Evolutionary conservation across 2,888 invertebrate genomes (phyloP), one percentile per base, ranked within the genome.

Genomic region (Meghimatium bilineatum): DNA sequence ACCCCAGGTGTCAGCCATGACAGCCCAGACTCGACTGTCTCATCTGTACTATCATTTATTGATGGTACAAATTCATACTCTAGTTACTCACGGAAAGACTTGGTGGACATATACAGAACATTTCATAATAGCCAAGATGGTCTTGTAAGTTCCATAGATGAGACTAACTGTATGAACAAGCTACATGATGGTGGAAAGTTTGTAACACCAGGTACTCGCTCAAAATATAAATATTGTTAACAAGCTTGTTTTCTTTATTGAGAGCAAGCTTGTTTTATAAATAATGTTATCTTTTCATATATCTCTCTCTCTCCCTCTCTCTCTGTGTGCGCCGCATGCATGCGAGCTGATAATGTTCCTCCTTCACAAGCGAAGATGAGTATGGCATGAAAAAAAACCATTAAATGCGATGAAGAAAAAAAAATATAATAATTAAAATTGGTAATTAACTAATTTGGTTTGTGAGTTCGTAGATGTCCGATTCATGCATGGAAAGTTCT

Each of bases 31-130:
- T 90, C 90, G 63, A 88, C 88, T 32, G 82, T 89, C 84, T 91
- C 91, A 12, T 90, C 90, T 12, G 90, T 90, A 29, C 87, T 89
- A 14, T 89, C 90, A 20, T 90, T 90, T 17, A 89, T 89, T 85
- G 90, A 90, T 60, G 89, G 90, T 26, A 85, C 88, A n/a, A 86
- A 86, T 34, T 82, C 86, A 0, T 85, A 83, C 52, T 82, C 71
- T 77, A 85, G 80, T 60, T 85, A 87, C 44, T 77, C 82, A 20
- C 84, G 80, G 20, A 83, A 86, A 36, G 86, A 86, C 52, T 76
- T 84, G n/a, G 84, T 82, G 26, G 89, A 89, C 38, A 75, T 87
- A 23, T 89, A 86, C 69, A 87, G 87, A 29, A 86, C 87, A 26
- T 86, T 85, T 44, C 83, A 87, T n/a, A 88, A 87, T 77, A 89